A percentile compares a stretch with the other conserved stretches of the same genome.
phyloP scores from a whole-genome alignment of 2,113 vertebrate species.

The Hypocryptadius cinnamomeus region DNA sequence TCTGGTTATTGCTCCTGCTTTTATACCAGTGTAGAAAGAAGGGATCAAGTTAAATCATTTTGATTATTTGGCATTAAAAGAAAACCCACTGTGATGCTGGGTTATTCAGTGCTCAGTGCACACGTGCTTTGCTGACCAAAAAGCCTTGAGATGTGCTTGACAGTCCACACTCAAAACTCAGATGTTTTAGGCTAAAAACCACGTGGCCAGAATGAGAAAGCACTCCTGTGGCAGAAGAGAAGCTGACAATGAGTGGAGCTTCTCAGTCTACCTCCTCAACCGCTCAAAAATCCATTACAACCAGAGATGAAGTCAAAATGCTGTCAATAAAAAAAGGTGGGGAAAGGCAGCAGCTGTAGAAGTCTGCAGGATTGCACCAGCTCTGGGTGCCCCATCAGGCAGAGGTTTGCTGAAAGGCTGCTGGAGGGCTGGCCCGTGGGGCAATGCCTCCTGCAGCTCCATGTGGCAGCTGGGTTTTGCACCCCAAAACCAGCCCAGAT shows the following conservation, averaged over 20 bases:
- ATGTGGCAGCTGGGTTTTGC: neutral
- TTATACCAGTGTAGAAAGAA: neutral
- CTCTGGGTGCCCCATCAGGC: neutral
- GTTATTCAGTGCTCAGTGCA: neutral
- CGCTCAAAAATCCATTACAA: neutral
- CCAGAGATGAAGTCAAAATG: neutral
- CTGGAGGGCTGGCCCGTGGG: neutral
- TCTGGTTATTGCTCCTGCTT: neutral
- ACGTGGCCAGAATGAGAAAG: neutral
- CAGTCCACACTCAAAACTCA: neutral
- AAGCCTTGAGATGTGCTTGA: neutral
- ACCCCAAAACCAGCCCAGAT: neutral
- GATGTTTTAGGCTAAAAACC: neutral
- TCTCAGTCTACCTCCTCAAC: neutral
- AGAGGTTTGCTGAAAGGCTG: neutral
- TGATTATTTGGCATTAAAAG: neutral
- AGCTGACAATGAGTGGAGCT: neutral
- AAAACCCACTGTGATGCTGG: neutral
- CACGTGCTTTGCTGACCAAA: rapidly evolving
- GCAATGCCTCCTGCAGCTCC: neutral
- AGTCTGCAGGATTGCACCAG: neutral
- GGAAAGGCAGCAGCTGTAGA: neutral
- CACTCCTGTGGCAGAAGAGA: neutral
- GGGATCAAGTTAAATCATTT: neutral
- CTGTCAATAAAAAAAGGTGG: rapidly evolving